Base-by-base conservation (phyloP, 2,113 vertebrate species). In the Colinus virginianus region DNA sequence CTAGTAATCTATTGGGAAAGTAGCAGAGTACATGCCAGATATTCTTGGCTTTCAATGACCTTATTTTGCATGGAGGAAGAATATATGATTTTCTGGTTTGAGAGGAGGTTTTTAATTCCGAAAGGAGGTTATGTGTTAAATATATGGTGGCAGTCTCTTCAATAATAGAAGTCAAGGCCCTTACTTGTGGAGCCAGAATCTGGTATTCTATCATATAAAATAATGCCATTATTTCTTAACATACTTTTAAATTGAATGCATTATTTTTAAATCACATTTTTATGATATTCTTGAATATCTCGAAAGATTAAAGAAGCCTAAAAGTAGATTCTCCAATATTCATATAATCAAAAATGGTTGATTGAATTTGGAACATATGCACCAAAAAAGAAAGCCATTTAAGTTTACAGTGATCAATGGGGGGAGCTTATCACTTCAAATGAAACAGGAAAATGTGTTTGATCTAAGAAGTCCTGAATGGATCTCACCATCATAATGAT, bases 81-180 rank as follows among this genome's bases (percentile, higher is more conserved):
- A 95, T 83, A 75, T 84, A 87, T 76, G 79, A 85, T 88, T 94
- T 90, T 91, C 76, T 90, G 43, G 26, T 69, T 38, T 95, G 89
- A 96, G 78, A 90, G 26, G 23, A 78, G 19, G 48, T 45, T 78
- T 89, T 95, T 90, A 93, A 86, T 90, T 88, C 77, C 92, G 86
- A 94, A 88, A 83, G n/a, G n/a, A 93, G 83, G 84, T 90, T 95
- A 90, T 87, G 28, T 94, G 87, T 90, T 96, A 96, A 95, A 88
- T 90, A 91, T 75, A 95, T 80, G 51, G 61, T 88, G 84, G 82
- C 71, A 76, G 16, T 67, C 78, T 88, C 70, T 79, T 93, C 89
- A 90, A 61, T 93, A 91, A 84, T 40, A 75, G 58, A 95, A 91
- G 72, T 77, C 89, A 93, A 92, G 46, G 68, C 56, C 30, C 23